A percentile compares a stretch with the other conserved stretches of the same genome.
Conservation (phyloP, 2,888 invertebrate species). For the Theretra japonica region DNA sequence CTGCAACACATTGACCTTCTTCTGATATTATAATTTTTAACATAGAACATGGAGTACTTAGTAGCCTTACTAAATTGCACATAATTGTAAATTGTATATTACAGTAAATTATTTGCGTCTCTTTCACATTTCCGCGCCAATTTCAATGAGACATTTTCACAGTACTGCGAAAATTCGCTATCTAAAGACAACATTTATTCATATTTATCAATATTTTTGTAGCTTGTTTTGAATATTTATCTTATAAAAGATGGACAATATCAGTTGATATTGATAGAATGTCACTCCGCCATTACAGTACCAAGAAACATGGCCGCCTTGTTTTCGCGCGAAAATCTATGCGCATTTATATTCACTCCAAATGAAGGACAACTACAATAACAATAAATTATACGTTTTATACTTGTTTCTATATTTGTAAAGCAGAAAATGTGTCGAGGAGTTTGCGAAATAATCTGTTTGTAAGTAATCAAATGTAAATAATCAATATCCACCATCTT, state of each 20-base stretch:
- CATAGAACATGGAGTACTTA: too few relatives aligned
- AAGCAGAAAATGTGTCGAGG: not conserved
- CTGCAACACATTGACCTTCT: too few relatives aligned
- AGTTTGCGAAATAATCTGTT: conserved; percentile 5
- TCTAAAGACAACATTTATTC: too few relatives aligned
- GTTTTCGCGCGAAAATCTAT: conserved; percentile 30
- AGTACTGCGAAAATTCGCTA: too few relatives aligned
- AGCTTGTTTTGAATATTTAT: not conserved
- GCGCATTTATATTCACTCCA: conserved; percentile 27
- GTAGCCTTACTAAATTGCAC: too few relatives aligned
- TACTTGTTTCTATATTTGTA: conserved; percentile 13
- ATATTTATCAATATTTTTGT: not conserved
- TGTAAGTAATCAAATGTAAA: not conserved
- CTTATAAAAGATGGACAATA: not conserved
- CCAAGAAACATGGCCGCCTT: conserved; percentile 29
- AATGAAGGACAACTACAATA: conserved; percentile 28
- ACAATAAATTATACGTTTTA: conserved; percentile 25
- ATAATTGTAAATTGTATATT: too few relatives aligned
- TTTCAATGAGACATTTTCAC: too few relatives aligned
- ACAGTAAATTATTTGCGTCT: too few relatives aligned
- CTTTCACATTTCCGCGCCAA: too few relatives aligned
- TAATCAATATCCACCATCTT: not conserved
- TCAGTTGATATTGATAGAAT: not conserved
- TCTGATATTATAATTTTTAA: too few relatives aligned
- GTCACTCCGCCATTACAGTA: not conserved